Conservation (phyloP, 2,797 vertebrate species). For the Gymnoscopelus microlampas region DNA sequence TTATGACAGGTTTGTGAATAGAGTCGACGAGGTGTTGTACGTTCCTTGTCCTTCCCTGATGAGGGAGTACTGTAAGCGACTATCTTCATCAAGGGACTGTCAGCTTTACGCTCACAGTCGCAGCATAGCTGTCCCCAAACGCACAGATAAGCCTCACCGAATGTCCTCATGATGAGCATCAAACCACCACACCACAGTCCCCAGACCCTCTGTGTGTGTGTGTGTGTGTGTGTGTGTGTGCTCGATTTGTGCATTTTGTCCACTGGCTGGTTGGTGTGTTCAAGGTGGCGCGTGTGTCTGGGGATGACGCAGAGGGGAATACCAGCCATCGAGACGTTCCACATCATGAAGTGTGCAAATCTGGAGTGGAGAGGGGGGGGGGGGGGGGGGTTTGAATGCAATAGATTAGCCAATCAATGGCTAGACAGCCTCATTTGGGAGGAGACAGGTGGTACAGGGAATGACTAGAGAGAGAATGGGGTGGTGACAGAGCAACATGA, state of each 20-base stretch:
- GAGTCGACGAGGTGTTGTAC: neutral
- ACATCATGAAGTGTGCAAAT: conserved; percentile 78
- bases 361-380: conserved; percentile 37
- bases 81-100: conserved; percentile 26
- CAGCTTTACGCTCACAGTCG: conserved; percentile 16
- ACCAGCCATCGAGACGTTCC: conserved; percentile 71
- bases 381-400: conserved; percentile 57
- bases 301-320: conserved; percentile 63
- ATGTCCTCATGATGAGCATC: conserved; percentile 49
- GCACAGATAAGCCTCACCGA: conserved; percentile 42
- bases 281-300: conserved; percentile 66
- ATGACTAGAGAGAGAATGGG: conserved; percentile 54
- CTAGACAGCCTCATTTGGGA: conserved; percentile 70
- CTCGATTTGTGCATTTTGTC: conserved; percentile 58
- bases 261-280: conserved; percentile 63
- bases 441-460: conserved; percentile 44
- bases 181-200: conserved; percentile 35
- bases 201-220: conserved; percentile 9
- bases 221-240: conserved; percentile 6
- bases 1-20: neutral
- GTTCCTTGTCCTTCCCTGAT: neutral
- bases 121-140: conserved; percentile 32
- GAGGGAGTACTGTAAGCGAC: conserved; percentile 44
- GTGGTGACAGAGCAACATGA: conserved; percentile 36
- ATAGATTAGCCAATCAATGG: conserved; percentile 69